A percentile compares a stretch with the other conserved stretches of the same genome.
phyloP scores from a whole-genome alignment of 1,140 invertebrate genomes.

The Macrobrachium nipponense region DNA sequence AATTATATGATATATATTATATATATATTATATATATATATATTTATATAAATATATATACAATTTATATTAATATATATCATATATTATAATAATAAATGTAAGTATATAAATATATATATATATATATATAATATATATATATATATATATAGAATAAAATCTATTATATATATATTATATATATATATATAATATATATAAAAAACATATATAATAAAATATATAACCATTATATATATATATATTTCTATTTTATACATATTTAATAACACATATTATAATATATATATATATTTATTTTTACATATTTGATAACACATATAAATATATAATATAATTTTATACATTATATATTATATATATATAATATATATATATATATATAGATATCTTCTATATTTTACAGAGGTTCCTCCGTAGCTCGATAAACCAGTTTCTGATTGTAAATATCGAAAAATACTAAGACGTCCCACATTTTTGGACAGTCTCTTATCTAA shows the following conservation, averaged over 20 bases:
- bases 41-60: neutral
- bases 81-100: neutral
- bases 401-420: too few relatives aligned
- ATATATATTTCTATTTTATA: slow-evolving; percentile 21
- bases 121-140: slow-evolving; percentile 32
- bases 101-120: slow-evolving; percentile 9
- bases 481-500: slow-evolving; percentile 15
- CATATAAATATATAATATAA: neutral
- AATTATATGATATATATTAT: too few relatives aligned
- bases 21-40: too few relatives aligned
- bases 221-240: too few relatives aligned
- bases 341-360: neutral
- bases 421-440: neutral
- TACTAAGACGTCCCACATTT: slow-evolving; percentile 25
- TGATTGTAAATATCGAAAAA: slow-evolving; percentile 38
- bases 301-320: slow-evolving; percentile 20
- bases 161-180: slow-evolving; percentile 11
- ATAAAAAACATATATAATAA: slow-evolving; percentile 18
- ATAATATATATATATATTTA: slow-evolving; percentile 29
- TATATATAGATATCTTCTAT: too few relatives aligned
- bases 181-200: slow-evolving; percentile 31
- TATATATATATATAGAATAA: too few relatives aligned
- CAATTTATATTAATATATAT: too few relatives aligned
- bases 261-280: too few relatives aligned
- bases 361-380: neutral